Base-by-base conservation (phyloP, 1,140 invertebrate genomes). In the Drosophila equinoxialis region DNA sequence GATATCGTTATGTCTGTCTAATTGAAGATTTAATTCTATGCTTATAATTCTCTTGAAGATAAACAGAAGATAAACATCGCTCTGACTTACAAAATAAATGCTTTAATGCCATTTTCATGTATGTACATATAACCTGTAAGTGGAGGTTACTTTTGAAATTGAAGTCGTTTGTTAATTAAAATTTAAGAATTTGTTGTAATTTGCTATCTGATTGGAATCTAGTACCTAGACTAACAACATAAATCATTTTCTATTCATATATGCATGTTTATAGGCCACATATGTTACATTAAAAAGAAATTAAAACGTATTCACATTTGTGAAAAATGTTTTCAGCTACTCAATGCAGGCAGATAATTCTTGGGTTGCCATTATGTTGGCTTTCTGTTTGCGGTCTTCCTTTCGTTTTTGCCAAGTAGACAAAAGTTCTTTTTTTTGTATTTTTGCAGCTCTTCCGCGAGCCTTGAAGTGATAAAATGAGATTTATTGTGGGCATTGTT, bases 381-480 rank as follows among this genome's bases (percentile, higher is more conserved):
- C 57, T 70, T 77, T 71, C 66, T 69, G 65, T 69, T 70, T 58
- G 8, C 20, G 37, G 14, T 67, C 60, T 64, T 61, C 51, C 58
- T 26, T 75, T 64, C 48, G 51, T 42, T 26, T 75, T 67, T 35
- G 30, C 20, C 45, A 37, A 39, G 26, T 51, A 57, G 35, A 82
- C 79, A 77, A 83, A 87, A 77, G 45, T 68, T 80, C 1, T 30
- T 30, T 6, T 30, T 30, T 30, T 30, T 17, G 17, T 17, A 17
- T 82, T 79, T 69, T 76, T 54, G 41, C n/a, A 41, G 51, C 37
- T 64, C 69, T 76, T 74, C 69, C 80, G 68, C 45, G 62, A 77
- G 69, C 68, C 63, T 64, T 65, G 65, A 89, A 83, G 83, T 86
- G 83, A 86, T 86, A 86, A 86, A 86, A 86, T 74, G 51, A 79